Percentiles rank a stretch among this genome's conserved stretches.
Conservation (phyloP, 2,888 invertebrate genomes). For the Nephrotoma guestfalica region DNA sequence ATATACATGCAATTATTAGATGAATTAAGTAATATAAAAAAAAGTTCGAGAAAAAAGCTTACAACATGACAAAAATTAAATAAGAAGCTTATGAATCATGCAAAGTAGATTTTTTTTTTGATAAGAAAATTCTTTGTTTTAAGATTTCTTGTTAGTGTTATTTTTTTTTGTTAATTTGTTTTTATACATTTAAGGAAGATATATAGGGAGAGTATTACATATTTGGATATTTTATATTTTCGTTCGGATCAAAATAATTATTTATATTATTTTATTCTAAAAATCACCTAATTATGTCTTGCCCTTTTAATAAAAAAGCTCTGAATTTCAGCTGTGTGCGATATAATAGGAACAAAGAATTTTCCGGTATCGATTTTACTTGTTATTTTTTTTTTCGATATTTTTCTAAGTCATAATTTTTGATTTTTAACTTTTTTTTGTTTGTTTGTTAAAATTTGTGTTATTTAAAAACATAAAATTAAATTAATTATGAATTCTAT, state of each 20-base stretch:
- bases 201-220: not conserved
- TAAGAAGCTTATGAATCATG: not conserved
- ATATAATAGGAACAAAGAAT: not conserved
- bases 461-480: not conserved
- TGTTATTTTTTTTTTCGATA: not conserved
- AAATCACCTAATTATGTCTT: not conserved
- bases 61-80: not conserved
- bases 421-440: not conserved
- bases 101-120: not conserved
- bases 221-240: not conserved
- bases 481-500: not conserved
- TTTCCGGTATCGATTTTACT: not conserved
- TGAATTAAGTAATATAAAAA: not conserved
- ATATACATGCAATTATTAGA: not conserved
- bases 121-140: not conserved
- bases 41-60: not conserved
- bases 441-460: not conserved
- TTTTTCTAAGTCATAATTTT: not conserved
- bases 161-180: not conserved
- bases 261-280: not conserved
- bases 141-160: not conserved
- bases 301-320: not conserved
- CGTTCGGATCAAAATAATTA: not conserved
- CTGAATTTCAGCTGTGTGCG: not conserved
- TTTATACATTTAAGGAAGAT: not conserved